phyloP scores from a whole-genome alignment of 2,888 invertebrate genomes.

The Eupithecia abbreviata region DNA sequence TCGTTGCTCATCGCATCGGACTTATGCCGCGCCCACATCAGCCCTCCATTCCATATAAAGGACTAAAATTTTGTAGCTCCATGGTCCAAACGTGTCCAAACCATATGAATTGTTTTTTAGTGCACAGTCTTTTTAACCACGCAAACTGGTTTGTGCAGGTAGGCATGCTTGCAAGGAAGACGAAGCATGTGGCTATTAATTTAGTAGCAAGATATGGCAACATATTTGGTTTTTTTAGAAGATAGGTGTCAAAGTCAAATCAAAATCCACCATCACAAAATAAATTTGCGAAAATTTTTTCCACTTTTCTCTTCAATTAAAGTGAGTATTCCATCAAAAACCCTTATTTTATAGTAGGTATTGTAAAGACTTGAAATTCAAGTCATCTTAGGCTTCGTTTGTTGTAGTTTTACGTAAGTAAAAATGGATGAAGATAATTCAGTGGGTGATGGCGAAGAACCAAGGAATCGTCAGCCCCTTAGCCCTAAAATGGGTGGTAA shows the following conservation, averaged over 20 bases:
- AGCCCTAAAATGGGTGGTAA: constrained; percentile 64
- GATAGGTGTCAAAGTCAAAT: constrained; percentile 3
- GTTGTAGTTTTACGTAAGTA: constrained; percentile 46
- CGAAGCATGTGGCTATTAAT: too few relatives aligned
- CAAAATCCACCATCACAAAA: background rate
- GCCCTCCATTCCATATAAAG: too few relatives aligned
- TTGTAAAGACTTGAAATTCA: background rate
- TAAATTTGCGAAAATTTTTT: constrained; percentile 9
- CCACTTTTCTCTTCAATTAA: background rate
- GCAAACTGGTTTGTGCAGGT: too few relatives aligned
- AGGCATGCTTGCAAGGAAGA: too few relatives aligned
- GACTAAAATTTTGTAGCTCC: too few relatives aligned
- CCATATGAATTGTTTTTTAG: too few relatives aligned
- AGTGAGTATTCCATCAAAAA: background rate
- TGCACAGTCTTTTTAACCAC: too few relatives aligned
- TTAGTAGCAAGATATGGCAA: constrained; percentile 1
- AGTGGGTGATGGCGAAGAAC: constrained; percentile 71
- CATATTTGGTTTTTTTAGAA: background rate
- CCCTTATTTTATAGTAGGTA: background rate
- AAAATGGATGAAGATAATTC: constrained; percentile 77
- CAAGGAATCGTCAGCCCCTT: constrained; percentile 55
- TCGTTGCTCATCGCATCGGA: too few relatives aligned
- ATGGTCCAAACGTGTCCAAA: too few relatives aligned
- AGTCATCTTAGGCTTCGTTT: background rate
- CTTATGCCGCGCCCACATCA: too few relatives aligned